Evolutionary conservation across 1,140 invertebrate genomes (phyloP).

Genomic region (Stenopsyche tienmushanensis): DNA sequence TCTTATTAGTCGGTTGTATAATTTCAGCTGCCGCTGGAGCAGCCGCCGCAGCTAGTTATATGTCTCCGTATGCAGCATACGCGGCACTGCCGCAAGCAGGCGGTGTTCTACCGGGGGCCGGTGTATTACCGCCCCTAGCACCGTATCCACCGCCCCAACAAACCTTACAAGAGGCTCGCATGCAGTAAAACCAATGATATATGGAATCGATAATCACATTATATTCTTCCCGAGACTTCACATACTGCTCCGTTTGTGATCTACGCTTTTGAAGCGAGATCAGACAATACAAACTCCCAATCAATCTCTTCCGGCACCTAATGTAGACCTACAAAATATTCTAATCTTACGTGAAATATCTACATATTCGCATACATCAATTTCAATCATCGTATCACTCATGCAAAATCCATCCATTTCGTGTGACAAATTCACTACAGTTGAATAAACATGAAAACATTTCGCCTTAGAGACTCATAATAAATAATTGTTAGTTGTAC

Average conservation of each 20-base stretch:
- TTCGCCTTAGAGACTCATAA: too few species aligned
- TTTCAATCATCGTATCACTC: too few species aligned
- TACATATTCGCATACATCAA: slow-evolving; percentile 2
- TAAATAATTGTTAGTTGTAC: too few species aligned
- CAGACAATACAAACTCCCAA: slow-evolving; percentile 4
- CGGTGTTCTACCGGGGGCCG: slow-evolving; percentile 44
- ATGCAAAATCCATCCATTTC: too few species aligned
- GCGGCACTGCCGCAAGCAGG: slow-evolving; percentile 60
- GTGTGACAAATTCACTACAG: too few species aligned
- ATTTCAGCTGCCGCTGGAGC: slow-evolving; percentile 50
- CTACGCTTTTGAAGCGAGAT: background rate
- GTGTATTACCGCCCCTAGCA: slow-evolving; percentile 62
- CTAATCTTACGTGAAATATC: background rate
- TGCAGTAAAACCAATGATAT: slow-evolving; percentile 47
- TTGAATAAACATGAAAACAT: too few species aligned
- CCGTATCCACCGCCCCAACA: slow-evolving; percentile 59
- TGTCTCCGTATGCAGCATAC: slow-evolving; percentile 69
- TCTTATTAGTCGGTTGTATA: slow-evolving; percentile 9
- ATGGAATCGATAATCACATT: background rate
- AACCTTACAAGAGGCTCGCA: slow-evolving; percentile 54
- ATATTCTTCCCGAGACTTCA: background rate
- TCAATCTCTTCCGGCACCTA: background rate
- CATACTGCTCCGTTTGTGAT: background rate
- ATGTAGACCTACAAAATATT: background rate
- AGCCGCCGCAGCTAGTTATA: slow-evolving; percentile 64